Base-by-base conservation (phyloP, 2,888 invertebrate genomes). In the Parnassius orleans region DNA sequence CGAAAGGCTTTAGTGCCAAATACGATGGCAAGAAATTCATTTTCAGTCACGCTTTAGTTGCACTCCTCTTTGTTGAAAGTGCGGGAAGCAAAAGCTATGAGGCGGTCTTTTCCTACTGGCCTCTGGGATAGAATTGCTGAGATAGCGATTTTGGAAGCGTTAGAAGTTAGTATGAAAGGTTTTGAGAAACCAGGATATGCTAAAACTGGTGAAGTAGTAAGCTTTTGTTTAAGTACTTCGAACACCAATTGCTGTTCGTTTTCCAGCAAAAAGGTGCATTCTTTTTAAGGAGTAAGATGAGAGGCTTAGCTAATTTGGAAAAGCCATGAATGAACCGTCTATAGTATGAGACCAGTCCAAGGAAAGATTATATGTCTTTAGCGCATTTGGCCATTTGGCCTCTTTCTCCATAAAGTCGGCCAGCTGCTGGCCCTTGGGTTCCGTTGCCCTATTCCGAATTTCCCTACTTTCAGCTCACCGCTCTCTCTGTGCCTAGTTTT, bases 331-430 rank as follows among this genome's bases (percentile, higher is more conserved):
- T 55, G 10, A 44, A 55, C 1, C 19, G 15, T 2, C 54, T 9
- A 10, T 55, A 83, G 60, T 82, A 84, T 0, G 78, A 77, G 0
- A 72, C 64, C n/a, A 84, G 57, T 1, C 82, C 81, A 9, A 83
- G 60, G 57, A 83, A 55, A 9, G 1, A 44, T 44, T 55, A 24
- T 10, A 44, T 44, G 12, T 44, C 24, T n/a, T 54, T 54, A n/a
- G n/a, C n/a, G n/a, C n/a, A n/a, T n/a, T n/a, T n/a, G n/a, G n/a
- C n/a, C n/a, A n/a, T n/a, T n/a, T n/a, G n/a, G n/a, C n/a, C n/a
- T n/a, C n/a, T n/a, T n/a, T n/a, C n/a, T n/a, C n/a, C n/a, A n/a
- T n/a, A n/a, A n/a, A n/a, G n/a, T n/a, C n/a, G n/a, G n/a, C n/a
- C n/a, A n/a, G n/a, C n/a, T n/a, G n/a, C n/a, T n/a, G n/a, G n/a